phyloP scores from a whole-genome alignment of 2,797 vertebrate species.

The Chaetophractus vellerosus region DNA sequence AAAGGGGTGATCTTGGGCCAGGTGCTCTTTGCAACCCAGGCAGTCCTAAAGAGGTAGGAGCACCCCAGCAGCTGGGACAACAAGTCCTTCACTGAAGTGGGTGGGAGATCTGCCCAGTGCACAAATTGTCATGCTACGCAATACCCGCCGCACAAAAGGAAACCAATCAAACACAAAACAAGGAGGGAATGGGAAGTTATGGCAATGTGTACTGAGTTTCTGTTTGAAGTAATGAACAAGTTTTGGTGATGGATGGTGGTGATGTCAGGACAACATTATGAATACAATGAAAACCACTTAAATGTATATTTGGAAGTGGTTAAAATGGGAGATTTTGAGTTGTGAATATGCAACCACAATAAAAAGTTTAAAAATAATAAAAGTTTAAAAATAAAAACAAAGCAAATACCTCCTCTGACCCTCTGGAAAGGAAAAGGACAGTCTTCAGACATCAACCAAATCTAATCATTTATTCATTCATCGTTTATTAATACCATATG shows the following conservation, averaged over 20 bases:
- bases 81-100: background rate
- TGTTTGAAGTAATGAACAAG: too few species aligned
- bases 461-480: constrained; percentile 46
- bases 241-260: too few species aligned
- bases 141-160: background rate
- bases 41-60: background rate
- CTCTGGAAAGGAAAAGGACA: constrained; percentile 40
- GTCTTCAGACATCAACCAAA: constrained; percentile 15
- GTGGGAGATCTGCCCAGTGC: background rate
- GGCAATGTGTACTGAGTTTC: too few species aligned
- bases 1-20: background rate
- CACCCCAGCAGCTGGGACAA: background rate
- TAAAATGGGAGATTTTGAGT: too few species aligned
- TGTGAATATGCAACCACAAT: too few species aligned
- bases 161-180: background rate
- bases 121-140: background rate
- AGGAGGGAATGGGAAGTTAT: too few species aligned
- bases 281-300: too few species aligned
- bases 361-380: too few species aligned
- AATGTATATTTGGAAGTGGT: too few species aligned
- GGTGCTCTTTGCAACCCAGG: background rate
- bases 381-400: background rate
- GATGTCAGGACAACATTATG: too few species aligned
- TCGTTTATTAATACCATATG: background rate
- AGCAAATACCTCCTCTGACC: constrained; percentile 39